A percentile compares a stretch with the other conserved stretches of the same genome.
Conservation (phyloP, 2,797 vertebrate genomes). For the Coccyzus lansbergi region DNA sequence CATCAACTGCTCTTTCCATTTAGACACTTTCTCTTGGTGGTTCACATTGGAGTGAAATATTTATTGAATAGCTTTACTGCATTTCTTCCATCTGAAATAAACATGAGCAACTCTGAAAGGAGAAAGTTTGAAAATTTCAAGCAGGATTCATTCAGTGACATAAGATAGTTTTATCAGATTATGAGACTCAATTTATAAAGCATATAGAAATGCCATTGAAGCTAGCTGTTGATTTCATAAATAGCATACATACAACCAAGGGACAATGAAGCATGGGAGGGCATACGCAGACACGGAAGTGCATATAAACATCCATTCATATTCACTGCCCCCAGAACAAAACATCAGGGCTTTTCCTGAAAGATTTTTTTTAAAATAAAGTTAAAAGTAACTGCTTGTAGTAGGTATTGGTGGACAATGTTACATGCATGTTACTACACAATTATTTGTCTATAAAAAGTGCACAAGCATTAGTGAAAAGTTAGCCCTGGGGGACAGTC, state of each 20-base stretch:
- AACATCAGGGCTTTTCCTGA: background rate
- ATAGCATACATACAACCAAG: background rate
- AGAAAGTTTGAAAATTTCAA: background rate
- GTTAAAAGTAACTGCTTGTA: background rate
- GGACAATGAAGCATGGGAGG: background rate
- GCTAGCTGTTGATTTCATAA: background rate
- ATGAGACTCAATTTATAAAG: background rate
- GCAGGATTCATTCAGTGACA: background rate
- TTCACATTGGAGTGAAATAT: constrained; percentile 31
- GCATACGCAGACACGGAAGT: background rate
- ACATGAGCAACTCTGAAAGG: background rate
- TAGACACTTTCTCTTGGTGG: constrained; percentile 21
- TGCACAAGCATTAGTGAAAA: background rate
- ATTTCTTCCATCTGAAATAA: constrained; percentile 3
- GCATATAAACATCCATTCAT: background rate
- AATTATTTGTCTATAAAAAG: background rate
- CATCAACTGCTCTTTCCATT: constrained; percentile 52
- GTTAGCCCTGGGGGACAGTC: background rate
- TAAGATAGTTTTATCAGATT: background rate
- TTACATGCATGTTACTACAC: background rate
- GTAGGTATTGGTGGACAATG: background rate
- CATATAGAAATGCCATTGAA: background rate
- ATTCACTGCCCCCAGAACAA: background rate
- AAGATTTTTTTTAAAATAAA: background rate
- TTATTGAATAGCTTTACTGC: constrained; percentile 24